Base-by-base conservation (phyloP, 2,113 vertebrate species). In the Pongo abelii region DNA sequence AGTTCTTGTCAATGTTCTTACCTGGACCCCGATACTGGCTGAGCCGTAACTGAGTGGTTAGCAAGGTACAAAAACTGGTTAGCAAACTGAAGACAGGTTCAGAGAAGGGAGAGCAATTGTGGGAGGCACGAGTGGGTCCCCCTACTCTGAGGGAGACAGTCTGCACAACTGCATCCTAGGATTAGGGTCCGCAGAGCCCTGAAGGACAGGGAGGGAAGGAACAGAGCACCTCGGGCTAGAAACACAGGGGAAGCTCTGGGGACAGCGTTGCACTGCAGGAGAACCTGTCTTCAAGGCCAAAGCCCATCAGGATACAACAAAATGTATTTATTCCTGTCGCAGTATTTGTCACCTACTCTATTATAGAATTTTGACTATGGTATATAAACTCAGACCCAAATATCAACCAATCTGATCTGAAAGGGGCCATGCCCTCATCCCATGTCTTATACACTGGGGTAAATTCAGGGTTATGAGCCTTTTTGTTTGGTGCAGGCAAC, bases 161-260 rank as follows among this genome's bases (percentile, higher is more conserved):
- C 10, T 92, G 55, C 40, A 38, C 8, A 35, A 3, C 38, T 10
- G 9, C 3, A 6, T 6, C 40, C 32, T 35, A 25, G 61, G 27
- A 35, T 40, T 17, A 83, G 35, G 16, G 20, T n/a, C 48, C 20
- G 32, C 38, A 48, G 43, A 88, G 46, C 38, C 43, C 46, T 81
- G 5, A 12, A 46, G n/a, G 22, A 17, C 11, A 6, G 17, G 1
- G 50, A 69, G 52, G 27, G 27, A 91, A 22, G 20, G 32, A 27
- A 6, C 35, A 17, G 8, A 22, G 16, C 38, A 20, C 40, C 40
- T 46, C 13, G 8, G 30, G 38, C 20, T 27, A 13, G 74, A 67
- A 78, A 55, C 23, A 32, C 12, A 10, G 13, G 30, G 16, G 3
- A 69, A 13, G 18, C 17, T 20, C 13, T 25, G 0, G 0, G 1